Evolutionary conservation across 2,113 vertebrate genomes (phyloP), one percentile per base, ranked within the genome.

Genomic region (Pachyramphus minor): DNA sequence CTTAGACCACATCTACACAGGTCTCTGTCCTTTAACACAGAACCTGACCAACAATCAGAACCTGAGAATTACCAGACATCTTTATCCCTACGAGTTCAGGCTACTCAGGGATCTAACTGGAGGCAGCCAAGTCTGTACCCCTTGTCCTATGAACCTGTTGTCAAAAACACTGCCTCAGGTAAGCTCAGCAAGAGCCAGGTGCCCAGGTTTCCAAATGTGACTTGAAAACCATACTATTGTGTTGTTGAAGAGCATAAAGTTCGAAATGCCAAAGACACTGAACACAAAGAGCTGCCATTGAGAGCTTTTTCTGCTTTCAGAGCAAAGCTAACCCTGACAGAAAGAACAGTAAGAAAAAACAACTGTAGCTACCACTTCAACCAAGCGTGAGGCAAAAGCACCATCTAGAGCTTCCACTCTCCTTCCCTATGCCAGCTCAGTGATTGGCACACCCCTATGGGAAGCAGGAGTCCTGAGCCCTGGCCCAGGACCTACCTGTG

Each of bases 391-490:
- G 14, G 18, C 33, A 82, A 67, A 71, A 67, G 25, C 0, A 0
- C 11, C 0, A 0, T 18, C 39, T n/a, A 10, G 41, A 67, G 42
- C 52, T 77, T 58, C 35, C 56, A 42, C 7, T 7, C 58, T 64
- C 33, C 31, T 58, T 60, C 35, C 24, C 13, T 6, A 35, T 8
- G 64, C 25, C 1, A 5, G n/a, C n/a, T 53, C 0, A 0, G n/a
- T 23, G 68, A 15, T 12, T 16, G 69, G 31, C 52, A 47, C 8
- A 2, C 4, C 3, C 42, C 44, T 50, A 63, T 8, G 10, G 24
- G 47, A 8, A 69, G 9, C 28, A 23, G 55, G 18, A 63, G 52
- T 56, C 30, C 47, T 0, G 2, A 82, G 64, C 16, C 25, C 55
- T 5, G n/a, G 24, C 30, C 22, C 71, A 23, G 24, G 1, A 3